These are phyloP conservation scores for Myopa tessellatipennis DNA, from an alignment of 2,888 invertebrate species.

Conservation along the genomic window DNA sequence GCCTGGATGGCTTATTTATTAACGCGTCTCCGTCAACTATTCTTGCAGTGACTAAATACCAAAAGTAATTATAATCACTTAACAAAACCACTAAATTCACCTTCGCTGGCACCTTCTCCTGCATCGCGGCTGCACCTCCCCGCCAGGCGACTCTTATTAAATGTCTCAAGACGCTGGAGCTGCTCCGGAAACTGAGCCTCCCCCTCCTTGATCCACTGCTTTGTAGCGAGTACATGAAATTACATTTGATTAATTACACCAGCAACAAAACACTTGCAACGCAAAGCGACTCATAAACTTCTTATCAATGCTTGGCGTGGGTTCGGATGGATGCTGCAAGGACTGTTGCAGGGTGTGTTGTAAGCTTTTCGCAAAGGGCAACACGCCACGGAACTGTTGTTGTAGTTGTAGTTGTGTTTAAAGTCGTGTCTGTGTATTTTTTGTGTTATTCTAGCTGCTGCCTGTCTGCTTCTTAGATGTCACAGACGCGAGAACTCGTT, in stretches of 20 bases:
- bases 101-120: slow-evolving; percentile 12
- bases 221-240: slow-evolving; percentile 33
- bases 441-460: slow-evolving; percentile 3
- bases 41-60: slow-evolving; percentile 35
- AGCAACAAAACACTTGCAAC: slow-evolving; percentile 4
- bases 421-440: background rate
- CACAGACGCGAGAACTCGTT: slow-evolving; percentile 46
- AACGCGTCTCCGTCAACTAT: slow-evolving; percentile 18
- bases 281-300: slow-evolving; percentile 29
- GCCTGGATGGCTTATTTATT: slow-evolving; percentile 10
- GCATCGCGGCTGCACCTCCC: background rate
- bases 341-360: background rate
- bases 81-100: slow-evolving; percentile 40
- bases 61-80: slow-evolving; percentile 40
- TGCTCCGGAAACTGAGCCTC: slow-evolving; percentile 5
- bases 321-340: background rate
- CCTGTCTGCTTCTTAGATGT: background rate
- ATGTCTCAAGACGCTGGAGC: slow-evolving; percentile 14
- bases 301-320: slow-evolving; percentile 17
- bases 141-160: slow-evolving; percentile 5
- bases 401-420: slow-evolving; percentile 13
- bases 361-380: background rate
- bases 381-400: background rate
- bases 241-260: slow-evolving; percentile 42
- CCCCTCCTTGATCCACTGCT: background rate